A percentile compares a stretch with the other conserved stretches of the same genome.
Evolutionary conservation across 2,797 vertebrate species (phyloP).

Genomic region (Enteromius argenteus): DNA sequence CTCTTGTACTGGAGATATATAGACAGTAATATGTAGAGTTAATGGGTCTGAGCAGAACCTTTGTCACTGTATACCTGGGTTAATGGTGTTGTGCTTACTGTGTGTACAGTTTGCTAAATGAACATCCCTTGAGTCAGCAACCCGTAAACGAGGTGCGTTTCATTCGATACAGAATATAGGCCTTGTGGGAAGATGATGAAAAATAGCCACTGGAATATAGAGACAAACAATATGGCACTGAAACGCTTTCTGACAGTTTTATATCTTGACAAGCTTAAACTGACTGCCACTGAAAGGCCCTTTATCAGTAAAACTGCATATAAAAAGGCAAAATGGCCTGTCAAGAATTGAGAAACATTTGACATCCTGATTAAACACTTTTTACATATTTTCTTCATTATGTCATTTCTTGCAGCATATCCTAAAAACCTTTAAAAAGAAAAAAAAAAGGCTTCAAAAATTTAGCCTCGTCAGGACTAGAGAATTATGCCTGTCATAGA

Average conservation of each 20-base stretch:
- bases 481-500: background rate
- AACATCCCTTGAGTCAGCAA: background rate
- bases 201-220: background rate
- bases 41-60: background rate
- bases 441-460: no score
- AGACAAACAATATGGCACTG: background rate
- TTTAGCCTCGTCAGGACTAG: background rate
- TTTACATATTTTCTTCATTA: background rate
- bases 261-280: background rate
- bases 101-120: constrained; percentile 3
- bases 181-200: background rate
- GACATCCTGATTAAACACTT: background rate
- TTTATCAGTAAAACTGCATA: background rate
- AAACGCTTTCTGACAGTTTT: background rate
- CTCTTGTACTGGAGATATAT: constrained; percentile 1
- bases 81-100: constrained; percentile 15
- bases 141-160: background rate
- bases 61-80: background rate
- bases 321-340: background rate
- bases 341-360: background rate
- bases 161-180: background rate
- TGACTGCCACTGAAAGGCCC: background rate
- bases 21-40: background rate
- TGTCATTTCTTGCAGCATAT: background rate
- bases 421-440: background rate